phyloP scores from a whole-genome alignment of 2,113 vertebrate species.

The Gymnogyps californianus region DNA sequence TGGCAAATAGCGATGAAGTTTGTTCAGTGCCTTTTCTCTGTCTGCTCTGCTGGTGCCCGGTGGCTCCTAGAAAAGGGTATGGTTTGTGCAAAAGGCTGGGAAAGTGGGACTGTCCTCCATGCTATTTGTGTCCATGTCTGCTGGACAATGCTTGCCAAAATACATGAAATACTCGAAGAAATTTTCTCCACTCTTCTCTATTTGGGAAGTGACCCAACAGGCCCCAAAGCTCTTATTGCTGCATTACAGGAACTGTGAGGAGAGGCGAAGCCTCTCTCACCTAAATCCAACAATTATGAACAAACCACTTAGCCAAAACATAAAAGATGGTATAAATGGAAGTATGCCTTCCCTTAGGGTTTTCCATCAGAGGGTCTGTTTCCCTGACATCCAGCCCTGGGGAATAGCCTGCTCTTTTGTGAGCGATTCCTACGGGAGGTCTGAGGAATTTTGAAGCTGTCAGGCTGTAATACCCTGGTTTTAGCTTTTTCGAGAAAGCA shows the following conservation, averaged over 20 bases:
- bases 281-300: slow-evolving; percentile 23
- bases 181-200: background rate
- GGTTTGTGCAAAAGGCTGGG: background rate
- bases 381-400: slow-evolving; percentile 20
- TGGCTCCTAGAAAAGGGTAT: background rate
- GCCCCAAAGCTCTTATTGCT: background rate
- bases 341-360: slow-evolving; percentile 28
- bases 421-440: slow-evolving; percentile 21
- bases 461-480: slow-evolving; percentile 55
- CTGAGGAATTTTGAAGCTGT: slow-evolving; percentile 55
- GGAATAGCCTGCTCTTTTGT: slow-evolving; percentile 37
- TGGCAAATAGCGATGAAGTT: background rate
- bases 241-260: background rate
- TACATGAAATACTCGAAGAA: background rate
- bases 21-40: background rate
- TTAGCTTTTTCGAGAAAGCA: slow-evolving; percentile 45
- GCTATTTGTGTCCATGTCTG: background rate
- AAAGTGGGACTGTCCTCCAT: background rate
- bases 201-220: background rate
- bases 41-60: background rate
- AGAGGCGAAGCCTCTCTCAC: background rate
- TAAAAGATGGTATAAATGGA: slow-evolving; percentile 42
- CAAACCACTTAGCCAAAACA: slow-evolving; percentile 22
- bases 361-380: background rate
- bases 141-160: background rate